These are phyloP conservation scores for Myopa testacea DNA, from an alignment of 2,888 invertebrate species.

Conservation along the genomic window DNA sequence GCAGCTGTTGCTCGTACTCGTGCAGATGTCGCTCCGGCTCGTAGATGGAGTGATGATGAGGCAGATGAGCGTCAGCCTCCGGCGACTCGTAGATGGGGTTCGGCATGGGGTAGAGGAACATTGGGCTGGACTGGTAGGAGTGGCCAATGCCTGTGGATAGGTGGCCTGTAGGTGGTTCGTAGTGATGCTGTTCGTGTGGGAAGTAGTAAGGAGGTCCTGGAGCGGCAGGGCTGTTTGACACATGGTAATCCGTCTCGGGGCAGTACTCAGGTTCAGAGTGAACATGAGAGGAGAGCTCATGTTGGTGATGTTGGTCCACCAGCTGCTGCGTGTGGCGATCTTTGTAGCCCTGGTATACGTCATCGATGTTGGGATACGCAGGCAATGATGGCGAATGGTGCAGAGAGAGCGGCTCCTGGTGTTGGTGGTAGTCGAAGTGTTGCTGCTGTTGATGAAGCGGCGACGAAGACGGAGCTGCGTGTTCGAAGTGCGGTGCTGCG, in stretches of 20 bases:
- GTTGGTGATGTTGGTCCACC: conserved; percentile 39
- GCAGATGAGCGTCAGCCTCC: conserved; percentile 25
- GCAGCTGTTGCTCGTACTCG: conserved; percentile 45
- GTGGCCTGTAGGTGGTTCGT: conserved; percentile 37
- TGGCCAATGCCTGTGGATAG: conserved; percentile 56
- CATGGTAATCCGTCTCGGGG: conserved; percentile 48
- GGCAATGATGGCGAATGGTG: conserved; percentile 52
- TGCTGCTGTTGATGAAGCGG: conserved; percentile 25
- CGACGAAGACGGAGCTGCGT: no score
- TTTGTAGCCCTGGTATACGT: conserved; percentile 64
- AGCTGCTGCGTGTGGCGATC: conserved; percentile 54
- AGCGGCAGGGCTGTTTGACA: conserved; percentile 47
- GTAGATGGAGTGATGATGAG: conserved; percentile 31
- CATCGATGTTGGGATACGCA: conserved; percentile 60
- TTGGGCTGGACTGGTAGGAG: neutral
- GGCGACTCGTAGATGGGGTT: conserved; percentile 30
- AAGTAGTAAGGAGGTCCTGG: conserved; percentile 60
- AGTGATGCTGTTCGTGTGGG: conserved; percentile 47
- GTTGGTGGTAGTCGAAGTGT: conserved; percentile 36
- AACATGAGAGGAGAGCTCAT: conserved; percentile 45
- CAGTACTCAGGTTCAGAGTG: conserved; percentile 51
- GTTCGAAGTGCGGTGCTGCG: conserved; percentile 24
- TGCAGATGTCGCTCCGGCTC: conserved; percentile 31
- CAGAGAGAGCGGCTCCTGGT: conserved; percentile 39
- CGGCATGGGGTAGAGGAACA: neutral